Evolutionary conservation across 2,888 invertebrate species (phyloP), one percentile per base, ranked within the genome.

Genomic region (Drosophila diplacantha): DNA sequence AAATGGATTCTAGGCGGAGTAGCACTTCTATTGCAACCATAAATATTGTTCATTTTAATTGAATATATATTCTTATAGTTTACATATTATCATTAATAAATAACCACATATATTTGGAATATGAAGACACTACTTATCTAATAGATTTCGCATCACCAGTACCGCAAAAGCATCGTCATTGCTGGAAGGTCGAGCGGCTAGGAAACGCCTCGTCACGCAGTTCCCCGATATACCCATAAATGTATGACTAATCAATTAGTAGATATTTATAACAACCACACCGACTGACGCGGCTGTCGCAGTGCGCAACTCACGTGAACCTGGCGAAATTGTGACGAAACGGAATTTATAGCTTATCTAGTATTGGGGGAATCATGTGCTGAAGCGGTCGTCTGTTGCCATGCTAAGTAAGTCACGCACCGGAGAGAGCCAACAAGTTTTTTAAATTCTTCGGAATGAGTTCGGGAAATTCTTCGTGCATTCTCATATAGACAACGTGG

Each of bases 1-100:
- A 96, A 96, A 83, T 98, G 98, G 98, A 93, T 95, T 8, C 90
- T 98, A 43, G 97, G 95, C 5, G 98, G 98, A 3, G 97, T 97
- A 0, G 96, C 97, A 4, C 91, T 98, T 39, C 89, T 98, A 49
- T 90, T 98, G 47, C 96, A 96, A 85, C 92, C 94, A 69, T 97
- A 91, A 90, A 54, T 54, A 44, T 18, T 29, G 11, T 29, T 2
- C 7, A 14, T 5, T 46, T 14, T 6, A 20, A 24, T n/a, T 20
- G 14, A 22, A 16, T 12, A 18, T 18, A 18, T 29, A 8, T 7
- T 9, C 9, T 5, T 5, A 11, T n/a, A 16, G n/a, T 24, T 16
- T 24, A 24, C 4, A 14, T 26, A 26, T 26, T 16, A 3, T 14
- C 1, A 24, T 14, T 5, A 24, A 35, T 35, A 34, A 18, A 22